Evolutionary conservation across 2,888 invertebrate species (phyloP).

Genomic region (Augiades crinisus): DNA sequence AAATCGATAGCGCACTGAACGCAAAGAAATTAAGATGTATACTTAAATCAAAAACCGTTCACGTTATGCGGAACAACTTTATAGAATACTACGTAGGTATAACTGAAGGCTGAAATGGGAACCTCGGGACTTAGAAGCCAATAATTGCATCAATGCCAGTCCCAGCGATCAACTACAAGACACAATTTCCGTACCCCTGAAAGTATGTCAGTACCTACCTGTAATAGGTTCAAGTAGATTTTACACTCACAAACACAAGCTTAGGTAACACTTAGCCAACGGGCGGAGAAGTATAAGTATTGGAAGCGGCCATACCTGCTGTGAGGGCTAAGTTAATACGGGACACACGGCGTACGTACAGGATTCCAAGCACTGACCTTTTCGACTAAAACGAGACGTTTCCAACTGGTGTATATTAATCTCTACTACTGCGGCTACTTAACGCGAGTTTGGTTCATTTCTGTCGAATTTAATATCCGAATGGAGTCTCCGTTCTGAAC

Average conservation of each 20-base stretch:
- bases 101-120: background rate
- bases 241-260: constrained; percentile 7
- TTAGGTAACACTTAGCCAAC: constrained; percentile 10
- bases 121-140: background rate
- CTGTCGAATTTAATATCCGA: constrained; percentile 67
- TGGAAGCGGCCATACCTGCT: constrained; percentile 22
- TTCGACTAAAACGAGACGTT: constrained; percentile 26
- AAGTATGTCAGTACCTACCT: background rate
- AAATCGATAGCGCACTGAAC: constrained; percentile 44
- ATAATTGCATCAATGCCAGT: background rate
- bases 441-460: constrained; percentile 71
- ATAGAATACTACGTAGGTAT: background rate
- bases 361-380: constrained; percentile 34
- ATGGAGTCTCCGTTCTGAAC: constrained; percentile 56
- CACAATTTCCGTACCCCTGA: background rate
- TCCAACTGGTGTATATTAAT: constrained; percentile 30
- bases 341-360: background rate
- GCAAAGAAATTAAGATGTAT: background rate
- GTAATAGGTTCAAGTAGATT: constrained; percentile 22
- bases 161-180: background rate
- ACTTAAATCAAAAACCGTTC: background rate
- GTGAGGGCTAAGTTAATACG: background rate
- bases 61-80: background rate
- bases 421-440: constrained; percentile 53
- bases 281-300: constrained; percentile 14